A percentile compares a stretch with the other conserved stretches of the same genome.
These are phyloP conservation scores for Buathra laborator DNA, from an alignment of 2,888 invertebrate species.

Conservation along the genomic window DNA sequence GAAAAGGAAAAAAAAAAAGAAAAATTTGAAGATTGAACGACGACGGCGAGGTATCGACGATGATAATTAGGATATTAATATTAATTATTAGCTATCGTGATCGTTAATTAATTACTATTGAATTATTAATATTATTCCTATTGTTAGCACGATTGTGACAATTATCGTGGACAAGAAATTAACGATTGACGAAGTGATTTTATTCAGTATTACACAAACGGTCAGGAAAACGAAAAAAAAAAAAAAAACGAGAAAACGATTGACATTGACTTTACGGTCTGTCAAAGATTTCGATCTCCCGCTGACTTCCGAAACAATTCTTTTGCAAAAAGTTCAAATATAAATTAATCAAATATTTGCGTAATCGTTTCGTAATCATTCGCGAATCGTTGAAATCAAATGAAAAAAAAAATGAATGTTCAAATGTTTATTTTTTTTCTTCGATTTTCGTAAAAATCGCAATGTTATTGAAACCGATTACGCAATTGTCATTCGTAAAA, in stretches of 20 bases:
- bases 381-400: not conserved
- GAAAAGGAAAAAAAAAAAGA: conserved; percentile 63
- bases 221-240: conserved; percentile 13
- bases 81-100: conserved; percentile 70
- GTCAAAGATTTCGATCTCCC: conserved; percentile 9
- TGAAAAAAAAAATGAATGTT: not conserved
- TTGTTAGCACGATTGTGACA: conserved; percentile 68
- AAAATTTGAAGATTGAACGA: conserved; percentile 66
- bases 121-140: conserved; percentile 66
- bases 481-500: conserved; percentile 8
- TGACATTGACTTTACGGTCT: conserved; percentile 28
- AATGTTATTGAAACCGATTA: not conserved
- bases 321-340: conserved; percentile 11
- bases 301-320: conserved; percentile 22
- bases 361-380: not conserved
- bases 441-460: not conserved
- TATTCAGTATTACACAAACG: conserved; percentile 62
- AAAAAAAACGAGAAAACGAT: conserved; percentile 38
- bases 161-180: conserved; percentile 40
- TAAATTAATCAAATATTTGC: not conserved
- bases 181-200: conserved; percentile 53
- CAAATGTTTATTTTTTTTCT: not conserved
- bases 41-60: conserved; percentile 63
- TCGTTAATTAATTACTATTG: conserved; percentile 69
- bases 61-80: conserved; percentile 66